Evolutionary conservation across 2,888 invertebrate genomes (phyloP), one percentile per base, ranked within the genome.

Genomic region (Peribatodes rhomboidaria): DNA sequence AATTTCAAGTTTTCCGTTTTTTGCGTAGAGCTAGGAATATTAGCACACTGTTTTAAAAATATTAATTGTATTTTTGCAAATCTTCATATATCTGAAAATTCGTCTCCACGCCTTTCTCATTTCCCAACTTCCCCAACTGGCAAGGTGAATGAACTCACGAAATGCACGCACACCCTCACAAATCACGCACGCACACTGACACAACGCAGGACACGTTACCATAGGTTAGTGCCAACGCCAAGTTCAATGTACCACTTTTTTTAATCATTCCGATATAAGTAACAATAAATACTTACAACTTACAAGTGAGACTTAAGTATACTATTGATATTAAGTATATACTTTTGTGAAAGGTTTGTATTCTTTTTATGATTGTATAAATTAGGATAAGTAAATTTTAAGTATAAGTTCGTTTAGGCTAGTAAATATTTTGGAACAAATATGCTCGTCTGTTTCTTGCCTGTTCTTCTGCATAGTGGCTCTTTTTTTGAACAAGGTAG

Each of bases 141-240:
- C 83, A 84, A 87, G 92, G 90, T 92, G 92, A 92, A 92, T 78
- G 92, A 90, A 90, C 92, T 89, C 84, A 92, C 92, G 91, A 92
- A 92, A 92, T 90, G 88, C 87, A 87, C 84, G 83, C 93, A 85
- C 81, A 83, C 82, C 73, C 73, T 79, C 65, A 70, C 72, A 69
- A 60, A 68, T 64, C 74, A 70, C 69, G 73, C 76, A 77, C 76
- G 64, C 80, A 76, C 76, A 75, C 72, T 61, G 62, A 72, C 75
- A 72, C 85, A 87, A 83, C 79, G 70, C 81, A 80, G 78, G 79
- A 81, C 81, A 81, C 76, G 82, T 90, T 89, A 84, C 74, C 81
- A 85, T 89, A 90, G 90, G 90, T 90, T 86, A 89, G 88, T 86
- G 79, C 76, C 78, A 74, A 75, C 50, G 71, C 72, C 77, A 81